These are phyloP conservation scores for Cyphomyrus discorhynchus DNA, from an alignment of 2,113 vertebrate species.

Conservation along the genomic window DNA sequence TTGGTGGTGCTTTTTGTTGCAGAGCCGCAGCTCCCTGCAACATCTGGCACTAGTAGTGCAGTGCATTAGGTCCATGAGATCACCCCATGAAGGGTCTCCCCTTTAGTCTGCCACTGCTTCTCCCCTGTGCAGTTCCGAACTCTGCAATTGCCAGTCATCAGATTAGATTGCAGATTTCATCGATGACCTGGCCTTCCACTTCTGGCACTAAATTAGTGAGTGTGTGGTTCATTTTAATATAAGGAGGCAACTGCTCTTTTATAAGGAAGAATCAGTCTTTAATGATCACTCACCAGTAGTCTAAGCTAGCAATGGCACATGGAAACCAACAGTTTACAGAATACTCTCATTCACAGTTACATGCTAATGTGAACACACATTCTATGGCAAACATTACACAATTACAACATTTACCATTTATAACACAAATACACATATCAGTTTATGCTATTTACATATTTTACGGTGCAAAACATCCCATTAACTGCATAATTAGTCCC, in stretches of 20 bases:
- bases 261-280: not conserved
- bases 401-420: not conserved
- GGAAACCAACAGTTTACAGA: not conserved
- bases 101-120: not conserved
- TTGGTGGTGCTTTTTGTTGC: not conserved
- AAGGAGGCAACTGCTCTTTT: not conserved
- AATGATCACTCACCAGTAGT: not conserved
- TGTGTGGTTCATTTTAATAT: not conserved
- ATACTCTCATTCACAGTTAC: not conserved
- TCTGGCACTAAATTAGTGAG: not conserved
- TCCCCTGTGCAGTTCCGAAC: not conserved
- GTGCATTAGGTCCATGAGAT: not conserved
- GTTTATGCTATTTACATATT: not conserved
- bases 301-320: not conserved
- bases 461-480: not conserved
- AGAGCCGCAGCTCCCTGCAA: not conserved
- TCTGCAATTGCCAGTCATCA: not conserved
- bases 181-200: not conserved
- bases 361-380: not conserved
- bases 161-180: not conserved
- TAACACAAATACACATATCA: not conserved
- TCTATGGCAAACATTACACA: not conserved
- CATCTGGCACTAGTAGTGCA: not conserved
- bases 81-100: not conserved
- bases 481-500: not conserved